A percentile compares a stretch with the other conserved stretches of the same genome.
phyloP scores from a whole-genome alignment of 1,140 invertebrate species.

The Drosophila melanogaster region DNA sequence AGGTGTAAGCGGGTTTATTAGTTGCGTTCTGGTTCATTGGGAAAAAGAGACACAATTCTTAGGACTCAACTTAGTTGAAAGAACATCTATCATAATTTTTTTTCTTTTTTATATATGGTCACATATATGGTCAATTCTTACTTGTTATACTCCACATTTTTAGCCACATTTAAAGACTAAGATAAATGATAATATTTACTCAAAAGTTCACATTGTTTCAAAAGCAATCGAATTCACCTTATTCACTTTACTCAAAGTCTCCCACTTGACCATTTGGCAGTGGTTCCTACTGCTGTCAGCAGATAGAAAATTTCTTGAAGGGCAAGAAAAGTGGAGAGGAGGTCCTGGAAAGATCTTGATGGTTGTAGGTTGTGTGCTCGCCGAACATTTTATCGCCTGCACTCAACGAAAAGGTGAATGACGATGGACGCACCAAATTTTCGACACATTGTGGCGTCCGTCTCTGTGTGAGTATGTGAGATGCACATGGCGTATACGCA shows the following conservation, averaged over 20 bases:
- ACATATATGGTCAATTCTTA: too few relatives aligned
- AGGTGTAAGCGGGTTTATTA: constrained; percentile 16
- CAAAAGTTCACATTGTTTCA: not conserved
- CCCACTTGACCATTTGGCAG: constrained; percentile 23
- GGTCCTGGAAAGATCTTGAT: constrained; percentile 4
- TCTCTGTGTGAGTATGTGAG: constrained; percentile 20
- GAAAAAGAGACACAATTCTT: not conserved
- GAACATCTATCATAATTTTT: not conserved
- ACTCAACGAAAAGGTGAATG: constrained; percentile 36
- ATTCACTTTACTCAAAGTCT: constrained; percentile 2
- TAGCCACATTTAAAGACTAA: too few relatives aligned
- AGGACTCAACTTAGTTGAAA: not conserved
- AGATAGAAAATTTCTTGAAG: constrained; percentile 45
- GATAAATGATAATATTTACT: too few relatives aligned
- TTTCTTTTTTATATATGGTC: not conserved
- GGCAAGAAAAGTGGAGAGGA: constrained; percentile 4
- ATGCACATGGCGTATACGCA: constrained; percentile 63
- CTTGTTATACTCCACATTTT: too few relatives aligned
- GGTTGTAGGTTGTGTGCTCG: constrained; percentile 1
- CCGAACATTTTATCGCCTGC: constrained; percentile 42
- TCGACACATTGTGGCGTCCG: constrained; percentile 51
- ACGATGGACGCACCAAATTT: constrained; percentile 53
- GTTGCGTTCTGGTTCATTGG: not conserved
- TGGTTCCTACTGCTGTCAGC: constrained; percentile 12
- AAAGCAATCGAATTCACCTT: not conserved